Percentiles rank a stretch among this genome's conserved stretches.
Conservation (phyloP, 1,140 invertebrate species). For the Tetramorium parvispinum region DNA sequence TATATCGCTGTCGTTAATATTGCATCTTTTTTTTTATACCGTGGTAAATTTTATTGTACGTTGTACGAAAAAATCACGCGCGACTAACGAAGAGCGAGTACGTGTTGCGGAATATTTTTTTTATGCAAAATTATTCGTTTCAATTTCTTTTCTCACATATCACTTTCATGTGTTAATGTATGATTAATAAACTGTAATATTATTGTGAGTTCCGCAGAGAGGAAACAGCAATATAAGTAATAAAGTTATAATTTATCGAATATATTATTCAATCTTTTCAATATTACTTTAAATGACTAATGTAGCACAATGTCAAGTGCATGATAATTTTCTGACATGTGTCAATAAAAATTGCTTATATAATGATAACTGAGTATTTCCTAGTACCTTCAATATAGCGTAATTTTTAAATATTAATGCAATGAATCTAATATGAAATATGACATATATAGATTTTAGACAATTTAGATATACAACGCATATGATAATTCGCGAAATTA, state of each 20-base stretch:
- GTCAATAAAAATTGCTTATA: slow-evolving; percentile 21
- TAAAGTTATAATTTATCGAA: not conserved
- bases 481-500: not conserved
- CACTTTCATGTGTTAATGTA: not conserved
- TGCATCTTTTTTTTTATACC: not conserved
- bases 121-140: not conserved
- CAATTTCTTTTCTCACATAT: not conserved
- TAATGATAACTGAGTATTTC: slow-evolving; percentile 3
- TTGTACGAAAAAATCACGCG: not conserved
- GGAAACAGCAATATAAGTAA: not conserved
- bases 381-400: not conserved
- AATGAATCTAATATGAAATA: not conserved
- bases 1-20: not conserved
- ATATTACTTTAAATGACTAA: slow-evolving; percentile 23
- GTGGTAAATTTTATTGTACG: not conserved
- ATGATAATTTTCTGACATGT: slow-evolving; percentile 13
- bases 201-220: not conserved
- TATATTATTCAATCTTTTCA: not conserved
- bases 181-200: not conserved
- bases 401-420: not conserved
- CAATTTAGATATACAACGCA: not conserved
- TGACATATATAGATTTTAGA: not conserved
- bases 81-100: not conserved
- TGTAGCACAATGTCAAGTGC: slow-evolving; percentile 4
- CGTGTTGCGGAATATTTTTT: not conserved